Conservation (phyloP, 2,888 invertebrate species). For the Cephonodes hylas region DNA sequence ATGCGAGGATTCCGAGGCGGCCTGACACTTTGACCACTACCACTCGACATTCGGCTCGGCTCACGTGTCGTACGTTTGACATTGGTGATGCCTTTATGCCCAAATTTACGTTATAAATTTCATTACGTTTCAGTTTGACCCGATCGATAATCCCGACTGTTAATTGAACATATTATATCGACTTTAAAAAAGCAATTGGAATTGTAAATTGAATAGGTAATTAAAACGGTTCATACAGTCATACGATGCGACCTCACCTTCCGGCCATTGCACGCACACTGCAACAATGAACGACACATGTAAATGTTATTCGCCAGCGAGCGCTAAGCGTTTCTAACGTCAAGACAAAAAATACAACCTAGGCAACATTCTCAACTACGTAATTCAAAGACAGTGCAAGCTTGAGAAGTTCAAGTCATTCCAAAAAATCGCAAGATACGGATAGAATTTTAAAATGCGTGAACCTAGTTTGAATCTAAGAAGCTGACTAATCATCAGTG, state of each 20-base stretch:
- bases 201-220: slow-evolving; percentile 25
- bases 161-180: too few relatives aligned
- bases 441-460: slow-evolving; percentile 35
- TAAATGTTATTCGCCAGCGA: slow-evolving; percentile 14
- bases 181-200: neutral
- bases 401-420: slow-evolving; percentile 62
- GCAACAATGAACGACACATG: slow-evolving; percentile 79
- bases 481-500: slow-evolving; percentile 65
- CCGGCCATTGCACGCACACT: slow-evolving; percentile 96
- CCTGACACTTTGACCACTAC: too few relatives aligned
- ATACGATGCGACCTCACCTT: slow-evolving; percentile 82
- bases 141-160: too few relatives aligned
- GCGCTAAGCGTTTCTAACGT: slow-evolving; percentile 32
- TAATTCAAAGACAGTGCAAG: slow-evolving; percentile 68
- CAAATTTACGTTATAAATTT: too few relatives aligned
- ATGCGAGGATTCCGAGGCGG: too few relatives aligned
- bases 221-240: slow-evolving; percentile 10
- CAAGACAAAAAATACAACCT: slow-evolving; percentile 64
- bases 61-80: too few relatives aligned
- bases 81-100: too few relatives aligned
- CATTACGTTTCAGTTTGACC: too few relatives aligned
- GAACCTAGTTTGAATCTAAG: slow-evolving; percentile 47
- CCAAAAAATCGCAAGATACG: slow-evolving; percentile 57
- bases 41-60: too few relatives aligned
- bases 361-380: slow-evolving; percentile 72